Evolutionary conservation across 92 coral and sea anemone genomes (phyloP), one percentile per base, ranked within the genome.

Genomic region (Phymanthus crucifer): DNA sequence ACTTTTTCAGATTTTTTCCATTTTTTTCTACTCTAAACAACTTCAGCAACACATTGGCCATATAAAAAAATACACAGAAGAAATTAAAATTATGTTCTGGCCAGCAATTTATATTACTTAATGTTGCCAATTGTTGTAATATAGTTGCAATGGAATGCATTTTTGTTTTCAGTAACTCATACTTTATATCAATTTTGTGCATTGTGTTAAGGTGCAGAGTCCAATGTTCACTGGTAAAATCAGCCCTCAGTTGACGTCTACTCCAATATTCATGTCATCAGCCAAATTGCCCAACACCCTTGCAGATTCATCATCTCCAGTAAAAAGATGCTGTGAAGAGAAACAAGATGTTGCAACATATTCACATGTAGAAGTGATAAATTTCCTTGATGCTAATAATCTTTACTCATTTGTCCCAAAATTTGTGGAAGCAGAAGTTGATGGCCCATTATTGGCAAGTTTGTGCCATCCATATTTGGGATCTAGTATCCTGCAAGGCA

Each of bases 371-470:
- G 78, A 81, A 31, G 77, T 80, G 32, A 81, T 85, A 69, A 58
- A 75, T 27, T 86, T 86, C 73, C 82, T 86, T 16, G 71, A 81
- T 19, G 66, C 70, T 61, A 77, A 80, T 66, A 56, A 81, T 21
- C 86, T 86, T 36, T 78, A 43, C 45, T n/a, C 50, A 71, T 76
- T 74, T 47, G 70, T 81, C 40, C 90, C 83, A 36, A 68, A 74
- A 36, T 81, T 81, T 75, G 82, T 80, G 3, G 73, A 86, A 86
- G 80, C 80, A 29, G 85, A 82, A 46, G 32, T 86, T 21, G 83
- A 87, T 87, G 86, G 90, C n/a, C 80, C 82, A 32, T 54, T 87
- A 54, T 40, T 87, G 37, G 85, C 83, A 36, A 75, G 83, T 35
- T 35, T 87, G 72, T 69, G 78, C 83, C 77, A 83, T 70, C 83